Base-by-base conservation (phyloP, 1,140 invertebrate genomes). In the Babylonia areolata region DNA sequence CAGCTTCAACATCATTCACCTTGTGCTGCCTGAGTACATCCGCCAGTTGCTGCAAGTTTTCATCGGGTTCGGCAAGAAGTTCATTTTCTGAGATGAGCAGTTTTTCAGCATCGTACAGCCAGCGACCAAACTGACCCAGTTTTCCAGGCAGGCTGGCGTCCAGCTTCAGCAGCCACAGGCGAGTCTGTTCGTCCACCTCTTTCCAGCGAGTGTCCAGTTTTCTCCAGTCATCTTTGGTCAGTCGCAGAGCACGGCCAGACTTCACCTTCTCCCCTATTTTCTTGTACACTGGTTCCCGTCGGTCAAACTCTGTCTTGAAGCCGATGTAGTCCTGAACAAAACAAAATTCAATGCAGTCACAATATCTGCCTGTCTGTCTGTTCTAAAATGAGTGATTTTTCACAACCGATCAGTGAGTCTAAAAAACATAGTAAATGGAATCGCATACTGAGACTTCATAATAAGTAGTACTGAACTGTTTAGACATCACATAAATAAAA, bases 61-160 rank as follows among this genome's bases (percentile, higher is more conserved):
- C 89, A 20, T 91, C 87, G 15, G 85, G 85, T 73, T 90, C 89
- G 40, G 91, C 89, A 2, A 88, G 58, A 1, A 86, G 28, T 54
- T 91, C 90, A 80, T 90, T 87, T 81, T 91, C 87, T 58, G 89
- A 86, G 35, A 90, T 95, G 35, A 99, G 94, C 73, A 98, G 93
- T 90, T 96, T 96, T 93, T 99, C 98, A 11, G 97, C 98, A 89
- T 96, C 96, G 78, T 97, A 96, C 20, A 99, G 93, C 97, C 98
- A 98, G 92, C 97, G 97, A n/a, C 97, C 98, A 20, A 98, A 95
- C 85, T 96, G 95, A 71, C 97, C 96, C 78, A 99, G 96, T 90
- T 97, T 96, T 51, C 97, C 97, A 12, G 97, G 97, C 42, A 99
- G 94, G 85, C 95, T 95, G 0, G 97, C 96, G 93, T 99, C 98